Percentiles rank a stretch among this genome's conserved stretches.
Evolutionary conservation across 2,888 invertebrate genomes (phyloP).

Genomic region (Rhynchonema sp.): DNA sequence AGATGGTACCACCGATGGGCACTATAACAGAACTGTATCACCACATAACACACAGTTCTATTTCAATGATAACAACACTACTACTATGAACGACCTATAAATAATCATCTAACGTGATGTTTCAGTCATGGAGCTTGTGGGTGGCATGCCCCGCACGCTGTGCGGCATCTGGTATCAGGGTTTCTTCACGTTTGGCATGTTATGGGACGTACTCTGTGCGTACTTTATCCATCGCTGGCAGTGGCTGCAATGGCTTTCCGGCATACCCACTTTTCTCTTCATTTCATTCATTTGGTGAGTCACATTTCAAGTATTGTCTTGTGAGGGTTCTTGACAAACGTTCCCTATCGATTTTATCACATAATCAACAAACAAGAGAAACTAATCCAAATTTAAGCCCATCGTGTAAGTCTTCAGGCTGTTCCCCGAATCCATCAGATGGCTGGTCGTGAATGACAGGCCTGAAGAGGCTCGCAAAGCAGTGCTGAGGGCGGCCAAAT

Average conservation of each 20-base stretch:
- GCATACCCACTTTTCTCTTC: neutral
- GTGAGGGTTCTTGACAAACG: too few relatives aligned
- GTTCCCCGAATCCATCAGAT: neutral
- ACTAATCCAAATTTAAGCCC: too few relatives aligned
- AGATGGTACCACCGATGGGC: too few relatives aligned
- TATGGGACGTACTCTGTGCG: slow-evolving; percentile 5
- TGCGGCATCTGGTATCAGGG: slow-evolving; percentile 7
- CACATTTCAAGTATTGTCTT: too few relatives aligned
- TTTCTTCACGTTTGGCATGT: neutral
- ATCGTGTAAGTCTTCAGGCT: neutral
- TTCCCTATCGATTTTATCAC: too few relatives aligned
- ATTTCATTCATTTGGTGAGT: slow-evolving; percentile 5
- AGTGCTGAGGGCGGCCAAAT: neutral
- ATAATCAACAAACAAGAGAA: too few relatives aligned
- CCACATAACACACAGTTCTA: too few relatives aligned
- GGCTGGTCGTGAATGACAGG: neutral
- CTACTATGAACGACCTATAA: too few relatives aligned
- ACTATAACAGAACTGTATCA: too few relatives aligned
- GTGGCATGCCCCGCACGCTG: slow-evolving; percentile 5
- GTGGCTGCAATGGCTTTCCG: neutral
- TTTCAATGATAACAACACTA: too few relatives aligned
- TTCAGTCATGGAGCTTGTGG: slow-evolving; percentile 8
- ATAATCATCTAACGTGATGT: too few relatives aligned
- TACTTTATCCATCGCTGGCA: slow-evolving; percentile 7
- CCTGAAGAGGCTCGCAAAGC: neutral